phyloP scores from a whole-genome alignment of 2,888 invertebrate genomes.

The Xanthostigma xanthostigma region DNA sequence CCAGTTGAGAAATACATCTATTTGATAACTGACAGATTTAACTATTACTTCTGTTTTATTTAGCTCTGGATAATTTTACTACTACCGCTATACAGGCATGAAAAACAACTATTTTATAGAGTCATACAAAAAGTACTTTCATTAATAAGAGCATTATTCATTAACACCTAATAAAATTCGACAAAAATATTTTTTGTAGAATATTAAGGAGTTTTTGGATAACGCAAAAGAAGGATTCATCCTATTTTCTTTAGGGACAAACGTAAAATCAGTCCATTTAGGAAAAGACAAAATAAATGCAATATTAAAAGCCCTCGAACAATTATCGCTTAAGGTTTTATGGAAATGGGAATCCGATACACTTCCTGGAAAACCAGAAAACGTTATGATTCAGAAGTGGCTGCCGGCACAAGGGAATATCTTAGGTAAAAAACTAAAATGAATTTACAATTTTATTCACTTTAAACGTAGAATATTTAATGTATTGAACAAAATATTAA shows the following conservation, averaged over 20 bases:
- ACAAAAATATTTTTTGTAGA: constrained; percentile 16
- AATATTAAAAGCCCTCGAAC: constrained; percentile 24
- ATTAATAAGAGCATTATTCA: too few relatives aligned
- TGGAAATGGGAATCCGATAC: constrained; percentile 29
- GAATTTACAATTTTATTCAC: too few relatives aligned
- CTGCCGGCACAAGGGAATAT: constrained; percentile 29
- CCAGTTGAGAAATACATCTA: too few relatives aligned
- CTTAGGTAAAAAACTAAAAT: constrained; percentile 25
- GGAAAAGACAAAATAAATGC: constrained; percentile 19
- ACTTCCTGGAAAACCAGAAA: constrained; percentile 23
- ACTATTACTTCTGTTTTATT: too few relatives aligned
- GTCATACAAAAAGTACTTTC: too few relatives aligned
- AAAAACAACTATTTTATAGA: too few relatives aligned
- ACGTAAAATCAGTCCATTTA: constrained; percentile 24
- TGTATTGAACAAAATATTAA: too few relatives aligned
- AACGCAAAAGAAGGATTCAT: constrained; percentile 24
- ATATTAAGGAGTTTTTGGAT: constrained; percentile 23
- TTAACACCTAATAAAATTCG: too few relatives aligned
- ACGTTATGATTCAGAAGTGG: constrained; percentile 29
- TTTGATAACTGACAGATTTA: too few relatives aligned
- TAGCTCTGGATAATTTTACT: too few relatives aligned
- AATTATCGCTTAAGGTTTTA: constrained; percentile 26
- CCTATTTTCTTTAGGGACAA: constrained; percentile 29
- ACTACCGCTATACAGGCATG: too few relatives aligned
- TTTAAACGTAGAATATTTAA: too few relatives aligned